Evolutionary conservation across 1,140 invertebrate genomes (phyloP).

Genomic region (Heliconius himera): DNA sequence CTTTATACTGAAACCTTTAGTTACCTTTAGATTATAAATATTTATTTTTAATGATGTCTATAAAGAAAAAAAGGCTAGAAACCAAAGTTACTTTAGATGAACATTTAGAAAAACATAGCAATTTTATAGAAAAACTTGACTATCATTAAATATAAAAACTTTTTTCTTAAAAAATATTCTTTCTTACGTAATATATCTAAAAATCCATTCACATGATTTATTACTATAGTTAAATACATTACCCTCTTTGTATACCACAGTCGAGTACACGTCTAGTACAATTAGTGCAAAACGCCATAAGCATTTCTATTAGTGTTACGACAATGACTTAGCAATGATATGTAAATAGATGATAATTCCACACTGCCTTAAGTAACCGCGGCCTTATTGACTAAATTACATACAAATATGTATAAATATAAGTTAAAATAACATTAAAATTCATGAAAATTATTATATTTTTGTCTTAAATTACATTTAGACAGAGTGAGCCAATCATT

Average conservation of each 20-base stretch:
- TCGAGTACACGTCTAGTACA: not conserved
- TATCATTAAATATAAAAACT: not conserved
- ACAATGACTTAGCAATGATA: slow-evolving; percentile 16
- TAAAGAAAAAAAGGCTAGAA: slow-evolving; percentile 19
- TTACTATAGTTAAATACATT: too few relatives aligned
- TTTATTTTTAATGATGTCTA: not conserved
- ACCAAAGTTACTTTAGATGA: slow-evolving; percentile 26
- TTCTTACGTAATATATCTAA: not conserved
- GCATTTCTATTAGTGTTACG: not conserved
- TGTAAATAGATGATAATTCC: slow-evolving; percentile 53
- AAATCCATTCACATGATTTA: not conserved
- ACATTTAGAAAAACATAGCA: not conserved
- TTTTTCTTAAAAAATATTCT: not conserved
- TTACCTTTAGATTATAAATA: not conserved
- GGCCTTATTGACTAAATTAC: not conserved
- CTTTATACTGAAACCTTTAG: not conserved
- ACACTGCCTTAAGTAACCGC: slow-evolving; percentile 38
- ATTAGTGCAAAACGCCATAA: not conserved
- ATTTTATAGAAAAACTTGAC: not conserved
- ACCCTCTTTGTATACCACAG: not conserved
- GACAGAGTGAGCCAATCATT: too few relatives aligned
- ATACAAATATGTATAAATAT: not conserved
- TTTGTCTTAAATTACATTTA: too few relatives aligned
- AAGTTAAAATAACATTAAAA: too few relatives aligned
- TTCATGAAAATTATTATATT: too few relatives aligned